These are phyloP conservation scores for Caenorhabditis briggsae DNA, from an alignment of 1,140 invertebrate genomes.

Conservation along the genomic window DNA sequence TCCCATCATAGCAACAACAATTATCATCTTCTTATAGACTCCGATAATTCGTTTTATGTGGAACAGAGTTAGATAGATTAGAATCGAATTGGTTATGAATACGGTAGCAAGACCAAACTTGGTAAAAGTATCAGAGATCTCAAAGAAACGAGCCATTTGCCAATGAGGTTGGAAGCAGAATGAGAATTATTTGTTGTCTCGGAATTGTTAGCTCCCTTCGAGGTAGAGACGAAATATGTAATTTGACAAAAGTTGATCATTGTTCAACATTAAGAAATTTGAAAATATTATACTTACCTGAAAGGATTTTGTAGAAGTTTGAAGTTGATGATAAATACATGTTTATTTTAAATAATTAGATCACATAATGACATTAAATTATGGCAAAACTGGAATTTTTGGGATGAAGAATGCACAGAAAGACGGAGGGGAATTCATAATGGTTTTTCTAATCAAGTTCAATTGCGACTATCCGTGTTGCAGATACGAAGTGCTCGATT, in stretches of 20 bases:
- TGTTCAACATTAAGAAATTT: too few species aligned
- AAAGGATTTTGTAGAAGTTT: too few species aligned
- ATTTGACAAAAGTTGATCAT: too few species aligned
- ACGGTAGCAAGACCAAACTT: not conserved
- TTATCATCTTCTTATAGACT: not conserved
- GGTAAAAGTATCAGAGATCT: not conserved
- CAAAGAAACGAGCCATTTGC: conserved; percentile 2
- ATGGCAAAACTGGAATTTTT: conserved; percentile 41
- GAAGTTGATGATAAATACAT: not conserved
- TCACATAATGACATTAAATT: not conserved
- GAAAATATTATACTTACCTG: too few species aligned
- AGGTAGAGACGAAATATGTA: too few species aligned
- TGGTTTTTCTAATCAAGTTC: not conserved
- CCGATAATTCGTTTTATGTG: conserved; percentile 21
- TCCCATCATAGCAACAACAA: not conserved
- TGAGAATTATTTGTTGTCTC: too few species aligned
- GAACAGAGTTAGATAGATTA: not conserved
- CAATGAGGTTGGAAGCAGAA: not conserved
- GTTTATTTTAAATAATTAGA: too few species aligned
- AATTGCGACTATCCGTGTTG: conserved; percentile 15
- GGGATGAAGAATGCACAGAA: conserved; percentile 14
- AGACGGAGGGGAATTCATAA: not conserved
- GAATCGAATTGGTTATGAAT: not conserved
- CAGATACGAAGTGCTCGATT: conserved; percentile 40
- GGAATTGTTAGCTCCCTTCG: too few species aligned